These are phyloP conservation scores for Falco concolor DNA, from an alignment of 2,797 vertebrate genomes.

Conservation along the genomic window DNA sequence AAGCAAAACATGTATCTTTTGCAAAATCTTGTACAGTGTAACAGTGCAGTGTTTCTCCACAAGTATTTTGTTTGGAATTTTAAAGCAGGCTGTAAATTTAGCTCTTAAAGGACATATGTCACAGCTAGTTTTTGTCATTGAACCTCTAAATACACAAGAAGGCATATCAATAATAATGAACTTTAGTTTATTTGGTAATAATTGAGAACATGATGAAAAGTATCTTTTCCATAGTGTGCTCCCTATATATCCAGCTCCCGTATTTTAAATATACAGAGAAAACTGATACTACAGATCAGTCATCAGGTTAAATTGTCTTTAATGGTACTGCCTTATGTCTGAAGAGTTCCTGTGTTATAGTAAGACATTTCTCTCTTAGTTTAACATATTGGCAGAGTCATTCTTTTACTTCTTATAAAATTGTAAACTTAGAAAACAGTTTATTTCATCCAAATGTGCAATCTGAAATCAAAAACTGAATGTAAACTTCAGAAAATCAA, in stretches of 20 bases:
- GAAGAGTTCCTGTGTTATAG: conserved; percentile 67
- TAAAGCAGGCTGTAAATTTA: conserved; percentile 9
- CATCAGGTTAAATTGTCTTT: not conserved
- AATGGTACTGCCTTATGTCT: conserved; percentile 65
- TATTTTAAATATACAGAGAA: not conserved
- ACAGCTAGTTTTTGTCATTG: not conserved
- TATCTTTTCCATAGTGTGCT: not conserved
- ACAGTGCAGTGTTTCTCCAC: not conserved
- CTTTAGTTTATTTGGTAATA: not conserved
- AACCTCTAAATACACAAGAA: not conserved
- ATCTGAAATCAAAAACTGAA: conserved; percentile 80
- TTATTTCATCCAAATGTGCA: conserved; percentile 81
- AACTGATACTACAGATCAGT: not conserved
- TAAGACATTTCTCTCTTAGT: conserved; percentile 78
- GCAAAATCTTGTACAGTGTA: not conserved
- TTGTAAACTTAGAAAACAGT: conserved; percentile 73
- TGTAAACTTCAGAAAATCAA: conserved; percentile 83
- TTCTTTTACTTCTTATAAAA: conserved; percentile 62
- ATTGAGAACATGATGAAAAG: not conserved
- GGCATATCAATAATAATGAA: not conserved
- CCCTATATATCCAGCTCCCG: not conserved
- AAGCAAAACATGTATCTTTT: conserved; percentile 4
- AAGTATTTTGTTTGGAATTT: not conserved
- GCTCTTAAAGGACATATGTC: not conserved
- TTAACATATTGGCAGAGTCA: conserved; percentile 59